These are phyloP conservation scores for Eupeodes latifasciatus DNA, from an alignment of 2,888 invertebrate species.

Conservation along the genomic window DNA sequence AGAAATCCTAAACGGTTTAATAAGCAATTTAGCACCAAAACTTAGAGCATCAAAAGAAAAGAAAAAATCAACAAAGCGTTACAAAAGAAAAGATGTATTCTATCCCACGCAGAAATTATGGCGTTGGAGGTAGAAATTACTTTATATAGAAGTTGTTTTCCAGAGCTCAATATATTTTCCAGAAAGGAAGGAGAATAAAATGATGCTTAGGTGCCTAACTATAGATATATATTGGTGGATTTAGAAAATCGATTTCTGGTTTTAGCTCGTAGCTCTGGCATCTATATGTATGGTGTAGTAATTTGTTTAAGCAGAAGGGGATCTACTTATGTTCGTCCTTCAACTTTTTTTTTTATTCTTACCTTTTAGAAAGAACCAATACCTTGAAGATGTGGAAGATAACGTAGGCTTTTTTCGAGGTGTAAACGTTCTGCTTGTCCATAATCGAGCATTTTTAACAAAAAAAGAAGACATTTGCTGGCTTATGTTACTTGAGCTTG, in stretches of 20 bases:
- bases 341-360: not conserved
- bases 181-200: not conserved
- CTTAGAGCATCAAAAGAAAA: constrained; percentile 14
- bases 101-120: not conserved
- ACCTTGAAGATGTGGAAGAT: not conserved
- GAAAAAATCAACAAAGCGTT: not conserved
- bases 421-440: too few species aligned
- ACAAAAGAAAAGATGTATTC: constrained; percentile 23
- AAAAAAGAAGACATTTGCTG: too few species aligned
- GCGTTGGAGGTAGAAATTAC: constrained; percentile 2
- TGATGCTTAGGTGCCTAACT: constrained; percentile 15
- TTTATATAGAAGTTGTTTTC: constrained; percentile 25
- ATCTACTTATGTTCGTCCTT: not conserved
- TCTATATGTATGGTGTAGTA: not conserved
- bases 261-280: too few species aligned
- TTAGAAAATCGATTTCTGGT: constrained; percentile 59
- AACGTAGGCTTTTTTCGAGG: too few species aligned
- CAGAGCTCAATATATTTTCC: not conserved
- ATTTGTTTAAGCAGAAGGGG: not conserved
- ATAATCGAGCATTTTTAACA: too few species aligned
- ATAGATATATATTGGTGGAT: constrained; percentile 29
- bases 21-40: constrained; percentile 64
- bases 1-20: constrained; percentile 62
- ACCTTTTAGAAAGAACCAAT: too few species aligned
- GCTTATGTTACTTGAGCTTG: too few species aligned